Evolutionary conservation across 2,888 invertebrate genomes (phyloP), one percentile per base, ranked within the genome.

Genomic region (Polymixis flavicincta): DNA sequence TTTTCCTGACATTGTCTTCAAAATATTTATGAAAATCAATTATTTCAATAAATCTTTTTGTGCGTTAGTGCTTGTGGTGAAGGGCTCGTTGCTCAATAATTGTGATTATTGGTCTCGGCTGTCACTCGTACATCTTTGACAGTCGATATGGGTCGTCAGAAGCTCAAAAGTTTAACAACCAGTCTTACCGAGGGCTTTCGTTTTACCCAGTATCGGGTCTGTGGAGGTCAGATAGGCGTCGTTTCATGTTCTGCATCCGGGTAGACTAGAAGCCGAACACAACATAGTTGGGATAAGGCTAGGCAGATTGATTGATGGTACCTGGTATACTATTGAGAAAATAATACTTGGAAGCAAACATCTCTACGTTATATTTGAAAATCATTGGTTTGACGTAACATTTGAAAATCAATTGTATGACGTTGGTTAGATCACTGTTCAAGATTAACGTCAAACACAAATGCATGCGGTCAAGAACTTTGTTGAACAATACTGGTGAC

Each of bases 381-480:
- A 73, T 71, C 63, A 80, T 52, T 66, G 5, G 5, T 32, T n/a
- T 74, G n/a, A 63, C 25, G 55, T 25, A 13, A 25, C 9, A 63
- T 52, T 32, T 71, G 8, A 55, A 76, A 64, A 73, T 71, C 63
- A 80, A 45, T 66, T 7, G 5, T 32, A n/a, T n/a, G 75, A 67
- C 55, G 78, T 42, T 22, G 7, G 42, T 11, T 22, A 42, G 5
- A 54, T 71, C 63, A 65, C n/a, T 60, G 54, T 54, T 64, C 32
- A 64, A 50, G n/a, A 55, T 63, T 65, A 37, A 50, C 13, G 42
- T 71, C 54, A 52, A 28, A 50, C 28, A 54, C 32, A 22, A 55
- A 69, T 37, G 69, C 13, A 70, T n/a, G 71, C 54, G 68, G 61
- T 85, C 72, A 68, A 68, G 66, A 81, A 71, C 72, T 67, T 57